Evolutionary conservation across 2,888 invertebrate genomes (phyloP), one percentile per base, ranked within the genome.

Genomic region (Chrysolina oricalcia): DNA sequence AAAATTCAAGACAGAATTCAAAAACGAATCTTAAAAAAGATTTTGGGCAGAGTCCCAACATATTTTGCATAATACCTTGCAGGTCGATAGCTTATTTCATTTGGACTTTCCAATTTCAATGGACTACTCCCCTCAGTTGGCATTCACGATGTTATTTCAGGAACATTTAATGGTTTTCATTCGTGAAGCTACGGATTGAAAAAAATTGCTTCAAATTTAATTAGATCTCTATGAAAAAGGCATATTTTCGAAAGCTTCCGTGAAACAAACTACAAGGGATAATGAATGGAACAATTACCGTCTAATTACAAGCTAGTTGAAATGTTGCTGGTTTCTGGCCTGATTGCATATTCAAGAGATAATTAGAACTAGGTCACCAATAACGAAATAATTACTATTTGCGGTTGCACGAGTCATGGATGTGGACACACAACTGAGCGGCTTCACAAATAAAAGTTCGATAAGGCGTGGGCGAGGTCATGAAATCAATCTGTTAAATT

Each of bases 331-430:
- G 59, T 59, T 13, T 59, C 35, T 67, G 67, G 43, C 27, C 50
- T 50, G 48, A 66, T 46, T 66, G 48, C 48, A 66, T 66, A 66
- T 66, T 43, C 46, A 17, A 48, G 48, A 67, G 67, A 50, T 67
- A 67, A 59, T 50, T 50, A 50, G 50, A 50, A 50, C 67, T 50
- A 35, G 67, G 67, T 50, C 67, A 67, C 17, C 48, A 67, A 67
- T 50, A 35, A 67, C 67, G 46, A 67, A 50, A 27, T 67, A 50
- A 67, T 67, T 50, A 50, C 67, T 67, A 23, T 67, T 50, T 27
- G 35, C 50, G 48, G 27, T 59, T n/a, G 27, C 27, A 59, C 27
- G 59, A 59, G n/a, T 9, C n/a, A n/a, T 23, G 15, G 27, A 59
- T n/a, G 35, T 23, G 23, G 13, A 53, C 53, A 13, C 53, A 59